These are phyloP conservation scores for Drosophila sp. DNA, from an alignment of 1,140 invertebrate species.

Conservation along the genomic window DNA sequence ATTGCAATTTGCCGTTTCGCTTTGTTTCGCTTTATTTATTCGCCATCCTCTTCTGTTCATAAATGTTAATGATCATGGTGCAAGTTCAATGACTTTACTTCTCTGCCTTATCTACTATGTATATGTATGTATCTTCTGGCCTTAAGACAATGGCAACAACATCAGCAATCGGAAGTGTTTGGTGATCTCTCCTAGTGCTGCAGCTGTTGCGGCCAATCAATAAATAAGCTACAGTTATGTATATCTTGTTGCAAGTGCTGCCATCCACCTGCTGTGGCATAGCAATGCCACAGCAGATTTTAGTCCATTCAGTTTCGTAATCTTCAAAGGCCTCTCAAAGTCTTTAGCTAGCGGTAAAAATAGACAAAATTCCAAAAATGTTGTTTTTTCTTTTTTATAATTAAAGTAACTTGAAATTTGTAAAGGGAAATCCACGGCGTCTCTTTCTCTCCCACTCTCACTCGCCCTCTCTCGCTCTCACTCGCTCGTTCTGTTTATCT, in stretches of 20 bases:
- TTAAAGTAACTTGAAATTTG: conserved; percentile 2
- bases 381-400: neutral
- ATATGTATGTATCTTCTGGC: too few relatives aligned
- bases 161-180: conserved; percentile 46
- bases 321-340: neutral
- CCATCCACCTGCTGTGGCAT: conserved; percentile 18
- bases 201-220: conserved; percentile 44
- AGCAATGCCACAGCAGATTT: conserved; percentile 1
- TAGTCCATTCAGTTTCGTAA: conserved; percentile 46
- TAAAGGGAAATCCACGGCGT: neutral
- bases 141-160: neutral
- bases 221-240: conserved; percentile 37
- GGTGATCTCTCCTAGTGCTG: conserved; percentile 6
- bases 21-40: too few relatives aligned
- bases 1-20: too few relatives aligned
- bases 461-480: too few relatives aligned
- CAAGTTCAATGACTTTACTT: conserved; percentile 47
- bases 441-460: neutral
- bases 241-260: conserved; percentile 27
- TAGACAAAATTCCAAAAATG: conserved; percentile 30
- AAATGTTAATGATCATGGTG: conserved; percentile 13
- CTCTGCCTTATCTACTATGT: neutral
- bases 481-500: neutral
- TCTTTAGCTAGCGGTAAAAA: conserved; percentile 41
- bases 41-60: conserved; percentile 34